Evolutionary conservation across 2,888 invertebrate species (phyloP).

Genomic region (Lepidochitona cinerea): DNA sequence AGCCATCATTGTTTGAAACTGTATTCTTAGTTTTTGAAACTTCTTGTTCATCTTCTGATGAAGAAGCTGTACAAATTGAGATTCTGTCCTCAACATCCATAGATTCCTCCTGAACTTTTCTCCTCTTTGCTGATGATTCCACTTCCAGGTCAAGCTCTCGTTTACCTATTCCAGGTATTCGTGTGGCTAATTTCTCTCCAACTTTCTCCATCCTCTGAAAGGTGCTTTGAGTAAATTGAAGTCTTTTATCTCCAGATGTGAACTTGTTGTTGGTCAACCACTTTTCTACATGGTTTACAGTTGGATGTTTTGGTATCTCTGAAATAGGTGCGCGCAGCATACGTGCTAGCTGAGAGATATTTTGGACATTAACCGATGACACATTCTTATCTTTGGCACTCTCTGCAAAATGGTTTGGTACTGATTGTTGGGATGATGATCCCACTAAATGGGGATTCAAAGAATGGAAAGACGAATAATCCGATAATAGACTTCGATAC

Average conservation of each 20-base stretch:
- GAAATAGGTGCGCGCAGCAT: not conserved
- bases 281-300: not conserved
- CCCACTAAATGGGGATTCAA: not conserved
- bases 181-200: too few species aligned
- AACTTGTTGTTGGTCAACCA: not conserved
- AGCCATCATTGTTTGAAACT: not conserved
- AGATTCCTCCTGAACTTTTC: too few species aligned
- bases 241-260: too few species aligned
- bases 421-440: too few species aligned
- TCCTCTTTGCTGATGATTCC: too few species aligned
- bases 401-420: not conserved
- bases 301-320: not conserved
- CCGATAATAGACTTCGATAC: slow-evolving; percentile 48
- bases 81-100: too few species aligned
- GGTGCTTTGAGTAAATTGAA: too few species aligned
- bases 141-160: too few species aligned
- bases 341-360: not conserved
- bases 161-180: too few species aligned
- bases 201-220: too few species aligned
- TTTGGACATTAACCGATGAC: too few species aligned
- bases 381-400: too few species aligned
- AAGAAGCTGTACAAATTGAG: not conserved
- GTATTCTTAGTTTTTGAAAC: not conserved
- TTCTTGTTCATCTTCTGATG: not conserved
- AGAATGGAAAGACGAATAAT: slow-evolving; percentile 13